Percentiles rank a stretch among this genome's conserved stretches.
These are phyloP conservation scores for Holotrichia oblita DNA, from an alignment of 1,140 invertebrate species.

Conservation along the genomic window DNA sequence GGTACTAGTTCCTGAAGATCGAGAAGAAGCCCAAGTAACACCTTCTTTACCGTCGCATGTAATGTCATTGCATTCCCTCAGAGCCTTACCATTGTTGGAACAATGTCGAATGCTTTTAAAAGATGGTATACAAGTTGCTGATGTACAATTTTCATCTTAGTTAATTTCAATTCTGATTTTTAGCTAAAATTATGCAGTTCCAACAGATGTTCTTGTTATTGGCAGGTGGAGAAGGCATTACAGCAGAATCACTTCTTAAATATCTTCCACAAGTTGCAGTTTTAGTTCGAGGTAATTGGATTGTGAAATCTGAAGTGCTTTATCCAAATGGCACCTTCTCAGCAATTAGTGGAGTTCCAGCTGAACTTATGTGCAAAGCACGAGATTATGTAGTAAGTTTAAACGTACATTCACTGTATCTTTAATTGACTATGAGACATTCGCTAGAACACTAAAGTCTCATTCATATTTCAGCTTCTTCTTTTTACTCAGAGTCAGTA, in stretches of 20 bases:
- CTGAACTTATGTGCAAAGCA: conserved; percentile 80
- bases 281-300: conserved; percentile 89
- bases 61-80: conserved; percentile 70
- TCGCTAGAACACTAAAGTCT: too few relatives aligned
- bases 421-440: too few relatives aligned
- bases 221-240: conserved; percentile 62
- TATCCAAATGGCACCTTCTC: conserved; percentile 79
- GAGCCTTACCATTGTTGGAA: conserved; percentile 72
- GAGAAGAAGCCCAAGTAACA: conserved; percentile 68
- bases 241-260: conserved; percentile 62
- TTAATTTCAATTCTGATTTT: conserved; percentile 55
- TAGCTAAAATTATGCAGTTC: conserved; percentile 81
- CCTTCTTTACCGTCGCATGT: conserved; percentile 61
- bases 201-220: conserved; percentile 71
- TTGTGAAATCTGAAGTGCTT: conserved; percentile 85
- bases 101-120: conserved; percentile 79
- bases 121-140: conserved; percentile 67
- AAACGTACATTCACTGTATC: too few relatives aligned
- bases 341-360: conserved; percentile 73
- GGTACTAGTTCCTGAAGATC: conserved; percentile 71
- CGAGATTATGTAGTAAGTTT: conserved; percentile 86
- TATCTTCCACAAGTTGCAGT: conserved; percentile 74
- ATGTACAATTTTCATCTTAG: conserved; percentile 40
- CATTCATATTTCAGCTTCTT: conserved; percentile 70
- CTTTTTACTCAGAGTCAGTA: conserved; percentile 80